Evolutionary conservation across 2,797 vertebrate species (phyloP).

Genomic region (Leucoraja ocellata): DNA sequence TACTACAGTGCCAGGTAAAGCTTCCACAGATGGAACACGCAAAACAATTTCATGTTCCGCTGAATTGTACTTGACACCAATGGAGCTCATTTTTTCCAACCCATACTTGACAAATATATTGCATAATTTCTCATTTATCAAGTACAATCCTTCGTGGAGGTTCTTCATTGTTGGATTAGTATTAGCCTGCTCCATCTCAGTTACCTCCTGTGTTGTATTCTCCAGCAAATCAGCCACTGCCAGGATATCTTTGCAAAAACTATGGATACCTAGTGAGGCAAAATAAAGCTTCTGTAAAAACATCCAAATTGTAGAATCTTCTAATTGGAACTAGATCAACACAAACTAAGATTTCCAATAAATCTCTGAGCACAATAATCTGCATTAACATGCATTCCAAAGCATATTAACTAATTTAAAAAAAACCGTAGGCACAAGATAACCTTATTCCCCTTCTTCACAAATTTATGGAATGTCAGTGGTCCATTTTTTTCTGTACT

Average conservation of each 20-base stretch:
- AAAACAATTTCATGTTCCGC: constrained; percentile 74
- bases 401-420: background rate
- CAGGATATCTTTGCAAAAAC: constrained; percentile 75
- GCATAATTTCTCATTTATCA: constrained; percentile 67
- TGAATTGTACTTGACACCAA: constrained; percentile 69
- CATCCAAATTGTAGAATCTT: background rate
- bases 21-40: constrained; percentile 64
- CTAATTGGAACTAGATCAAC: background rate
- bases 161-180: constrained; percentile 54
- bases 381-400: background rate
- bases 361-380: too few relatives aligned
- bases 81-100: constrained; percentile 70
- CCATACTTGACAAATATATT: constrained; percentile 72
- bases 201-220: constrained; percentile 52
- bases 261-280: constrained; percentile 68
- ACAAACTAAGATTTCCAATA: background rate
- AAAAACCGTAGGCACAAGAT: too few relatives aligned
- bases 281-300: background rate
- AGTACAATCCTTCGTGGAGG: constrained; percentile 57
- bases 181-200: constrained; percentile 45
- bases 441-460: background rate
- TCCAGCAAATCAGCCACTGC: constrained; percentile 75
- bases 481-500: background rate
- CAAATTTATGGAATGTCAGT: background rate
- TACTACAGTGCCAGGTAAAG: constrained; percentile 64